Percentiles rank a stretch among this genome's conserved stretches.
Conservation (phyloP, 2,797 vertebrate genomes). For the Sus cebifrons region DNA sequence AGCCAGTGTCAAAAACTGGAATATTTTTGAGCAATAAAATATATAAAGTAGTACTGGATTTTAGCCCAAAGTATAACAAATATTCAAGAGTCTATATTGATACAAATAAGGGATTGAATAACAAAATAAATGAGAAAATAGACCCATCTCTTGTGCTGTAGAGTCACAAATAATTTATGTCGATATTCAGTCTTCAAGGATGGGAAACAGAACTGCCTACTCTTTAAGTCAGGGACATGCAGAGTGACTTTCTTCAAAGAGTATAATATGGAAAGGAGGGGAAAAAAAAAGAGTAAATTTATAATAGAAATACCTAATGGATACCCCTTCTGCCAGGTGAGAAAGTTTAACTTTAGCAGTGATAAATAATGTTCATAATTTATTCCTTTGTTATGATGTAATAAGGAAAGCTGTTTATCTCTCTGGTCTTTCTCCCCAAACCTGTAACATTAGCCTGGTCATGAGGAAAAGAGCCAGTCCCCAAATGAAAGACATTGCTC, state of each 20-base stretch:
- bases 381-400: not conserved
- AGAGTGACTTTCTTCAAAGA: slow-evolving; percentile 10
- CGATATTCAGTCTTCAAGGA: not conserved
- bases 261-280: not conserved
- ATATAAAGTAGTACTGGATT: not conserved
- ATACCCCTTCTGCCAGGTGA: not conserved
- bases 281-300: not conserved
- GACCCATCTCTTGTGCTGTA: not conserved
- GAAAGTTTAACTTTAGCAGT: not conserved
- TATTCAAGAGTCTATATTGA: not conserved
- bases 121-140: not conserved
- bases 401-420: not conserved
- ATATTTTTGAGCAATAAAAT: not conserved
- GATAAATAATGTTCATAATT: not conserved
- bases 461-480: not conserved
- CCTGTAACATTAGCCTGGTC: not conserved
- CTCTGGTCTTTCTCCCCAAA: not conserved
- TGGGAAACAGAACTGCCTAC: not conserved
- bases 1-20: not conserved
- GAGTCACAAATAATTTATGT: not conserved
- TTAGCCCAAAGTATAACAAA: slow-evolving; percentile 16
- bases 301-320: not conserved
- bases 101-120: not conserved
- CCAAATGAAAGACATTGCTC: not conserved
- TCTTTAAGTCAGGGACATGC: not conserved